phyloP scores from a whole-genome alignment of 2,888 invertebrate genomes.

The Temnothorax ravouxi region DNA sequence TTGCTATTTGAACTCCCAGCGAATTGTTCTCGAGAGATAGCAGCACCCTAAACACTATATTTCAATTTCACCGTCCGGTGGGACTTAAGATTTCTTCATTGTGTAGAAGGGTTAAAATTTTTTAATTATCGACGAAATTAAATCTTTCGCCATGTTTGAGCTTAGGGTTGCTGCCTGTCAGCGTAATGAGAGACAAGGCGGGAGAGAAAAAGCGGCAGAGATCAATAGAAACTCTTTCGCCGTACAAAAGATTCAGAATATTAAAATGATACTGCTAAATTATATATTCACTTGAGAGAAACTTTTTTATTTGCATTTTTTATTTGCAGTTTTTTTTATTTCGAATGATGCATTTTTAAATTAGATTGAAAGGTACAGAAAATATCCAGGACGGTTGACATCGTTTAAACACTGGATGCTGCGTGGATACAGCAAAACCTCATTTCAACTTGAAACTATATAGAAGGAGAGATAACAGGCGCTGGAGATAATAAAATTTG shows the following conservation, averaged over 20 bases:
- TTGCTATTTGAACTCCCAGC: background rate
- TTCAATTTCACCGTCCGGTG: slow-evolving; percentile 59
- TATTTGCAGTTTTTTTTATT: slow-evolving; percentile 9
- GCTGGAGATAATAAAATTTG: slow-evolving; percentile 52
- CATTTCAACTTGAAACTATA: slow-evolving; percentile 49
- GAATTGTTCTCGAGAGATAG: background rate
- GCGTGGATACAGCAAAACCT: slow-evolving; percentile 1
- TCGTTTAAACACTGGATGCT: slow-evolving; percentile 63
- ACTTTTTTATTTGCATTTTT: background rate
- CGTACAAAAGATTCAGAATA: background rate
- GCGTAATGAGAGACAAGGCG: slow-evolving; percentile 18
- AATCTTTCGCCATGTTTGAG: slow-evolving; percentile 62
- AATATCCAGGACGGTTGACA: background rate
- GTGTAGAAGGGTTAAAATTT: slow-evolving; percentile 72
- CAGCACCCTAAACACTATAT: slow-evolving; percentile 53
- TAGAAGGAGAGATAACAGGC: slow-evolving; percentile 34
- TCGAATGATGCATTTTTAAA: background rate
- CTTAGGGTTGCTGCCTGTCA: slow-evolving; percentile 42
- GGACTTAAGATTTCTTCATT: slow-evolving; percentile 59
- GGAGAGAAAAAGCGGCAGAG: background rate
- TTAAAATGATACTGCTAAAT: background rate
- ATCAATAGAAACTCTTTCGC: background rate
- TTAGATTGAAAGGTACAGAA: background rate
- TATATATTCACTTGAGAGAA: background rate
- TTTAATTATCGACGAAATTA: slow-evolving; percentile 75